These are phyloP conservation scores for Nasua narica DNA, from an alignment of 2,797 vertebrate genomes.

Conservation along the genomic window DNA sequence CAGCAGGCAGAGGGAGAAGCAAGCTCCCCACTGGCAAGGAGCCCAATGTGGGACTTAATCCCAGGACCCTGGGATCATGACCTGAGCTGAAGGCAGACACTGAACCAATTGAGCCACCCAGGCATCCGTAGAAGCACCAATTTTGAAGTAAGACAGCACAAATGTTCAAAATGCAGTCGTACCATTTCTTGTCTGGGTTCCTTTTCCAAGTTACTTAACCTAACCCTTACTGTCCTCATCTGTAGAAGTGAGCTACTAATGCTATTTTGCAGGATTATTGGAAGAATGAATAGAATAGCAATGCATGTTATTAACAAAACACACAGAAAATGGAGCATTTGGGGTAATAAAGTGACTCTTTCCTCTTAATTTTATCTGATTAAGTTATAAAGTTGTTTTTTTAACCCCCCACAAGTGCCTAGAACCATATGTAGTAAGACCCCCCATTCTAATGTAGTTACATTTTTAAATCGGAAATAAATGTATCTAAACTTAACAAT, in stretches of 20 bases:
- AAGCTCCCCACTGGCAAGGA: neutral
- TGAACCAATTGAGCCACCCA: neutral
- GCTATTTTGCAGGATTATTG: neutral
- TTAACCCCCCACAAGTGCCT: neutral
- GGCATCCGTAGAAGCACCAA: neutral
- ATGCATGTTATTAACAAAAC: neutral
- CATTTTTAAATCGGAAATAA: neutral
- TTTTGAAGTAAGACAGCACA: neutral
- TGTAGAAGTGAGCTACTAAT: neutral
- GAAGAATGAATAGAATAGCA: neutral
- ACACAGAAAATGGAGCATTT: neutral
- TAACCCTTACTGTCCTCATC: neutral
- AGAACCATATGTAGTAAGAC: neutral
- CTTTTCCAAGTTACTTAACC: neutral
- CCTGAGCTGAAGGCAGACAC: neutral
- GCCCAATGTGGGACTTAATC: neutral
- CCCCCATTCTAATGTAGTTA: neutral
- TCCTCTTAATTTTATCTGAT: neutral
- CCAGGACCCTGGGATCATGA: neutral
- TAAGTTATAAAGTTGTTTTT: neutral
- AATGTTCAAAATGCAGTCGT: neutral
- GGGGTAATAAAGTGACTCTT: neutral
- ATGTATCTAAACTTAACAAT: neutral
- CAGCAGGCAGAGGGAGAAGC: neutral
- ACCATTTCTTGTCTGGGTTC: neutral